Evolutionary conservation across 2,797 vertebrate genomes (phyloP), one percentile per base, ranked within the genome.

Genomic region (Trachurus trachurus): DNA sequence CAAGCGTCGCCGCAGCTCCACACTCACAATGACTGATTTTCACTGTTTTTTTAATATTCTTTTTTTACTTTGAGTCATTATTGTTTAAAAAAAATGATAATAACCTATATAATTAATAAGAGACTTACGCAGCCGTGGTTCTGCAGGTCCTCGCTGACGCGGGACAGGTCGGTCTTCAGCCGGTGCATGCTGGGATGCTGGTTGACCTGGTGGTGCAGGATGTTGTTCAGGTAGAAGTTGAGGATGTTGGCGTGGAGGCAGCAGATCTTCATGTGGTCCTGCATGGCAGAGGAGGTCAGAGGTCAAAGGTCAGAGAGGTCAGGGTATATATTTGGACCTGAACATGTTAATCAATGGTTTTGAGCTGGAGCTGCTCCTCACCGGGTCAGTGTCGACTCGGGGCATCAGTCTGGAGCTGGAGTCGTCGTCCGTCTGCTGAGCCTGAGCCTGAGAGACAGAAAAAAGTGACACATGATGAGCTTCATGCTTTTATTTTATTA

Each of bases 181-280:
- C 62, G 71, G 42, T 78, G 71, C 73, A 91, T 81, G 8, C 10
- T 79, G 37, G 63, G 45, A 2, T 89, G 82, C 2, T 37, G 0
- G 62, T 66, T 37, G 40, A 70, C 34, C 0, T 17, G 44, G 49
- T 66, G 83, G 11, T 0, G 49, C 54, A 97, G 92, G 67, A 96
- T 89, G 16, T 95, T 93, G 75, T 85, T 60, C 73, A 97, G 71
- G 61, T 96, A 82, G 1, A 89, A 92, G 80, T 96, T 93, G 8
- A 93, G 90, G 82, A 96, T 93, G 73, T 94, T 96, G 83, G 95
- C 96, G 90, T 97, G 96, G 81, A 97, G 63, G 63, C 96, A 97
- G 92, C 97, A 98, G 74, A n/a, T 92, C 44, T 93, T 91, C 63
- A 71, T 59, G 65, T 74, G 69, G 92, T 96, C 49, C 49, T 84